These are phyloP conservation scores for Neoaliturus tenellus DNA, from an alignment of 2,888 invertebrate genomes.

Conservation along the genomic window DNA sequence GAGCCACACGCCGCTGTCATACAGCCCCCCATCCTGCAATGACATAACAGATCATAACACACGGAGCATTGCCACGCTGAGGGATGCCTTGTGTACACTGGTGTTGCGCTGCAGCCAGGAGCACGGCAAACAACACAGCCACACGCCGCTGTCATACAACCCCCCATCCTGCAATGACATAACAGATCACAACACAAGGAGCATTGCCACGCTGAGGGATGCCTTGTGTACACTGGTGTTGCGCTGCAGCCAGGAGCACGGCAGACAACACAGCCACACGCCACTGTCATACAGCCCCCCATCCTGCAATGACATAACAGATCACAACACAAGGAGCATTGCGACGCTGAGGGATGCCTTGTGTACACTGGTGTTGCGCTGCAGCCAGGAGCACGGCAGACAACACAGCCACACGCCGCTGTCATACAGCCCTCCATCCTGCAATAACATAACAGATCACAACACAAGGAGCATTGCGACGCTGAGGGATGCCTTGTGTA, in stretches of 20 bases:
- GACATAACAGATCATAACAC: constrained; percentile 63
- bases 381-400: constrained; percentile 76
- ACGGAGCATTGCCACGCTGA: constrained; percentile 77
- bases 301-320: constrained; percentile 64
- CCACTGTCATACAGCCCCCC: constrained; percentile 66
- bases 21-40: constrained; percentile 1
- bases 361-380: constrained; percentile 77
- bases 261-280: constrained; percentile 78
- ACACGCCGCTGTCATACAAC: constrained; percentile 71
- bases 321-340: neutral
- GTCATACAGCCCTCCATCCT: neutral
- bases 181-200: constrained; percentile 70
- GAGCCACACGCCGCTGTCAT: constrained; percentile 73
- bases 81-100: constrained; percentile 78
- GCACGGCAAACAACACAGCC: constrained; percentile 78
- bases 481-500: constrained; percentile 78
- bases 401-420: constrained; percentile 77
- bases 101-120: constrained; percentile 76
- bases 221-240: constrained; percentile 78
- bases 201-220: constrained; percentile 77
- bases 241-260: constrained; percentile 76
- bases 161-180: constrained; percentile 8
- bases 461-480: constrained; percentile 70
- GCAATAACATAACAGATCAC: neutral
- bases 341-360: constrained; percentile 78